Conservation (phyloP, 2,113 vertebrate genomes). For the Zootoca vivipara region DNA sequence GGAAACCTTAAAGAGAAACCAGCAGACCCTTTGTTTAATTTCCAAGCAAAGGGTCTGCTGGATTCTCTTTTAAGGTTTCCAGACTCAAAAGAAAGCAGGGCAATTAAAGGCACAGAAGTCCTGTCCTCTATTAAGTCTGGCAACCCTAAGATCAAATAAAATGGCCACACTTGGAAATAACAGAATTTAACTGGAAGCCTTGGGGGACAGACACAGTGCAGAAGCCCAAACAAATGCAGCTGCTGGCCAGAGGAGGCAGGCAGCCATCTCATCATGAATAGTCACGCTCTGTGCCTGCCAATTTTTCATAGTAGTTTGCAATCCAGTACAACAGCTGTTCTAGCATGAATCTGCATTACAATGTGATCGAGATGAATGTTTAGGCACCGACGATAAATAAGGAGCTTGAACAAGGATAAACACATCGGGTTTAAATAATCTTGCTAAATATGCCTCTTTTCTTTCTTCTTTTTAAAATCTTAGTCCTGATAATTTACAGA, state of each 20-base stretch:
- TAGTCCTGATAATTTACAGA: slow-evolving; percentile 74
- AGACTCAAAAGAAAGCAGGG: too few species aligned
- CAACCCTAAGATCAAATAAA: background rate
- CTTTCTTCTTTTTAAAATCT: slow-evolving; percentile 53
- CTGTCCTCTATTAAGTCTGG: too few species aligned
- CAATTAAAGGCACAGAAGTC: too few species aligned
- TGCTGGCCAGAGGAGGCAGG: slow-evolving; percentile 47
- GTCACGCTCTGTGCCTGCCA: slow-evolving; percentile 36
- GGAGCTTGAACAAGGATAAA: slow-evolving; percentile 4
- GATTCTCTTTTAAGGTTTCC: too few species aligned
- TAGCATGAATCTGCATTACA: slow-evolving; percentile 34
- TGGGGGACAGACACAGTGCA: slow-evolving; percentile 42
- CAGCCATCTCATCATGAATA: slow-evolving; percentile 17
- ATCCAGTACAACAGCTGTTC: slow-evolving; percentile 58
- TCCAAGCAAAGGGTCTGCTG: too few species aligned
- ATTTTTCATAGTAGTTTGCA: slow-evolving; percentile 12
- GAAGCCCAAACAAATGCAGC: slow-evolving; percentile 53
- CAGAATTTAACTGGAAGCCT: slow-evolving; percentile 25
- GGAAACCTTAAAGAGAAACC: too few species aligned
- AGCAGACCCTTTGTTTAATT: too few species aligned
- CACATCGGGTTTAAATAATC: slow-evolving; percentile 56
- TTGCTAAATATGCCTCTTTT: slow-evolving; percentile 50
- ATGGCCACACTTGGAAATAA: slow-evolving; percentile 11
- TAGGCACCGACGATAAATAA: slow-evolving; percentile 26
- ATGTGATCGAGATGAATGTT: slow-evolving; percentile 12